Percentiles rank a stretch among this genome's conserved stretches.
These are phyloP conservation scores for Biston stratarius DNA, from an alignment of 2,888 invertebrate species.

Conservation along the genomic window DNA sequence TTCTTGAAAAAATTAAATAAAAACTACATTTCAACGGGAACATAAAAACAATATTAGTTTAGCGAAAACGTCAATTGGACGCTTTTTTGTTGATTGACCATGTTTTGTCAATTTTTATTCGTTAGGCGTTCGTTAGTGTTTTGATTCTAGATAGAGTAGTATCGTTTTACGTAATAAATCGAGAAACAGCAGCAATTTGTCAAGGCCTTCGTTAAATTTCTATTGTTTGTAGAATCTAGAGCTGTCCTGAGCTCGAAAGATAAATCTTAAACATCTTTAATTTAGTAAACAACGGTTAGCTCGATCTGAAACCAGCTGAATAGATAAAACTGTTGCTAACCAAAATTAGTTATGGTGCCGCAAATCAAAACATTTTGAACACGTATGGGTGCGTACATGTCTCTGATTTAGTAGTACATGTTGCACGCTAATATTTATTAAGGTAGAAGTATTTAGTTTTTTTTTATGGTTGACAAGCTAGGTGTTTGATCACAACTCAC, in stretches of 20 bases:
- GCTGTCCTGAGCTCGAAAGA: constrained; percentile 25
- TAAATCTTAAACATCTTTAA: constrained; percentile 32
- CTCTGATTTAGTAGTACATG: neutral
- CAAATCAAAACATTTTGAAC: neutral
- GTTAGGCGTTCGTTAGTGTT: constrained; percentile 25
- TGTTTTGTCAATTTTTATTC: constrained; percentile 36
- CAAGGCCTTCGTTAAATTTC: constrained; percentile 34
- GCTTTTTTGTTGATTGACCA: constrained; percentile 19
- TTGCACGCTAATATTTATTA: neutral
- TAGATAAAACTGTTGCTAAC: constrained; percentile 2
- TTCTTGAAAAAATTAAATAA: neutral
- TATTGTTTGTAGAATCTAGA: constrained; percentile 32
- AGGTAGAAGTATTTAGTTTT: too few relatives aligned
- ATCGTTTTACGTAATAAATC: constrained; percentile 34
- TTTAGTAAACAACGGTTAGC: constrained; percentile 32
- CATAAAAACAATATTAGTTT: neutral
- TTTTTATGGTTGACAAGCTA: too few relatives aligned
- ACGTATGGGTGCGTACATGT: neutral
- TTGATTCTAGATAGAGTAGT: constrained; percentile 22
- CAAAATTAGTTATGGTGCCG: neutral
- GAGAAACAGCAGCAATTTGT: constrained; percentile 36
- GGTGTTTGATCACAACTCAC: too few relatives aligned
- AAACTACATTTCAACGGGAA: neutral
- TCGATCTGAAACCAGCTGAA: constrained; percentile 16
- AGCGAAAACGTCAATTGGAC: neutral